A percentile compares a stretch with the other conserved stretches of the same genome.
Evolutionary conservation across 2,888 invertebrate genomes (phyloP).

Genomic region (Rambutsinella grinnellia): DNA sequence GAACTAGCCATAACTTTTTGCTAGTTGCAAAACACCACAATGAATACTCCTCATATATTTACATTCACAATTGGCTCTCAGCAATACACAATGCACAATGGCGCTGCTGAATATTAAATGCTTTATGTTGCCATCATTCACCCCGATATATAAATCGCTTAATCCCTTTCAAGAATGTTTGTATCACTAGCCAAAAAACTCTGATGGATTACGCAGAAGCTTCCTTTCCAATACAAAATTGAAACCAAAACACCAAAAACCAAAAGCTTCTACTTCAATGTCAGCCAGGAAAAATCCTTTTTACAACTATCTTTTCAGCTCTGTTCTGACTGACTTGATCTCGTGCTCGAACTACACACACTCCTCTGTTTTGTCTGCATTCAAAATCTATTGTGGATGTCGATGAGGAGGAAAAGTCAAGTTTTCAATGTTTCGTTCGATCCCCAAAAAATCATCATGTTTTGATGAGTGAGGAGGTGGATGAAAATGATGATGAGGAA

Average conservation of each 20-base stretch:
- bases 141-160: background rate
- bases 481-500: conserved; percentile 40
- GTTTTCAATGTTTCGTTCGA: background rate
- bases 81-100: no score
- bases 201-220: conserved; percentile 45
- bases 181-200: background rate
- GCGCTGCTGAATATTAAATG: no score
- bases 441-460: background rate
- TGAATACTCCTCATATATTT: background rate
- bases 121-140: background rate
- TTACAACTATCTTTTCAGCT: background rate
- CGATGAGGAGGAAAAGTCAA: conserved; percentile 21
- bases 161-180: background rate
- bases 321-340: background rate
- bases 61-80: background rate
- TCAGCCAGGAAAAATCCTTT: conserved; percentile 12
- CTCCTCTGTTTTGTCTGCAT: background rate
- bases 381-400: background rate
- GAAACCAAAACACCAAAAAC: conserved; percentile 6
- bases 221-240: background rate
- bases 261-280: conserved; percentile 28
- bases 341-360: background rate
- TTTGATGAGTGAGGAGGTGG: conserved; percentile 38
- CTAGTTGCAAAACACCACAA: background rate
- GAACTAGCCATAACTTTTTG: background rate